A percentile compares a stretch with the other conserved stretches of the same genome.
Evolutionary conservation across 1,140 invertebrate genomes (phyloP).

Genomic region (Caenorhabditis briggsae): DNA sequence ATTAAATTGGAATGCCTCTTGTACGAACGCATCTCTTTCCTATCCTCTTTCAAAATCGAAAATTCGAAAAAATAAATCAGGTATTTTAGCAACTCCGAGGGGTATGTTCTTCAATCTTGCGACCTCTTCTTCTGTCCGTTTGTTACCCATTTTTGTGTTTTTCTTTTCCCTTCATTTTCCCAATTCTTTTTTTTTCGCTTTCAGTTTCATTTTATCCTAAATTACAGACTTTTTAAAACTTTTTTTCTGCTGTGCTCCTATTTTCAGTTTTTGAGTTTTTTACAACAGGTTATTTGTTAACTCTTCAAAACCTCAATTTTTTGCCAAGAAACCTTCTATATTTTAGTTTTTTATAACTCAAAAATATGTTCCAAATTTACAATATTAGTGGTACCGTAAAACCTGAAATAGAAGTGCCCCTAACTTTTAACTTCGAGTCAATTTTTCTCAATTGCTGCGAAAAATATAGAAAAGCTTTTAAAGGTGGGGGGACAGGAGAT

Average conservation of each 20-base stretch:
- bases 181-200: conserved; percentile 42
- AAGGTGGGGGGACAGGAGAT: too few relatives aligned
- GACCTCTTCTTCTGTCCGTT: conserved; percentile 50
- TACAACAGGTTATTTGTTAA: not conserved
- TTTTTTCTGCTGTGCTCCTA: conserved; percentile 1
- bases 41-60: conserved; percentile 48
- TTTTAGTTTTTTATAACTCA: too few relatives aligned
- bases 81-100: conserved; percentile 62
- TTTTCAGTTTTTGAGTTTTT: not conserved
- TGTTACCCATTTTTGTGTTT: conserved; percentile 11
- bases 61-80: not conserved
- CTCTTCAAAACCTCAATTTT: too few relatives aligned
- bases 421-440: too few relatives aligned
- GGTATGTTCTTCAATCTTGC: conserved; percentile 56
- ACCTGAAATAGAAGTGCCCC: too few relatives aligned
- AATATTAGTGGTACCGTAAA: too few relatives aligned
- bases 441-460: too few relatives aligned
- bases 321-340: too few relatives aligned
- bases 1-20: not conserved
- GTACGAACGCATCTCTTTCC: conserved; percentile 6
- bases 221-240: not conserved
- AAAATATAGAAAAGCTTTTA: too few relatives aligned
- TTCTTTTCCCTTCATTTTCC: conserved; percentile 1
- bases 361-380: too few relatives aligned
- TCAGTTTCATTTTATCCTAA: conserved; percentile 22